Percentiles rank a stretch among this genome's conserved stretches.
Evolutionary conservation across 2,113 vertebrate genomes (phyloP).

Genomic region (Acinonyx jubatus): DNA sequence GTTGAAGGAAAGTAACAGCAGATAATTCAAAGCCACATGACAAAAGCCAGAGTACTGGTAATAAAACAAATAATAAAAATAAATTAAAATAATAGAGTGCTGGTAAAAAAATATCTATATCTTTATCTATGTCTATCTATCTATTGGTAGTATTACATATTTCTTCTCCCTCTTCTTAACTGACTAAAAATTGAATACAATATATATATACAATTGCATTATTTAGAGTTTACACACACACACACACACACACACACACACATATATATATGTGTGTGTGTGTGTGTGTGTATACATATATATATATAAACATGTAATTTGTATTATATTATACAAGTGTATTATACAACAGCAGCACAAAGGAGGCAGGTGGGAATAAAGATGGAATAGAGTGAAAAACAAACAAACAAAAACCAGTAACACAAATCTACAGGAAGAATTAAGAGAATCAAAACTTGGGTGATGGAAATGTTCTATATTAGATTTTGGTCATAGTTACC

Average conservation of each 20-base stretch:
- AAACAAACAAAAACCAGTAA: not conserved
- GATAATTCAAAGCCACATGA: not conserved
- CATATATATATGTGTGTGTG: no score
- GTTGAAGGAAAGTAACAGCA: not conserved
- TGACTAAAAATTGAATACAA: not conserved
- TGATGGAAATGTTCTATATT: not conserved
- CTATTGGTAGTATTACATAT: not conserved
- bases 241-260: not conserved
- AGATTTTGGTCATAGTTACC: not conserved
- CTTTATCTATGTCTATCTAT: not conserved
- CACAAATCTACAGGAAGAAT: not conserved
- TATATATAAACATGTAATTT: not conserved
- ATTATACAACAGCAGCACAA: not conserved
- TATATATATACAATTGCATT: not conserved
- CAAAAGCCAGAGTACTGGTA: not conserved
- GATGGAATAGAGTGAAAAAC: not conserved
- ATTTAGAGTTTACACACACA: not conserved
- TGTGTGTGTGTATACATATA: not conserved
- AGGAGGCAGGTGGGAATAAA: not conserved
- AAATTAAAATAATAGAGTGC: not conserved
- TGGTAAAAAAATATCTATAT: not conserved
- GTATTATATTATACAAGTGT: not conserved
- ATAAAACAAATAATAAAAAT: not conserved
- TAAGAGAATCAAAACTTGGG: not conserved
- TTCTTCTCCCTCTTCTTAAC: not conserved